Conservation (phyloP, 2,888 invertebrate species). For the Globia sparganii region DNA sequence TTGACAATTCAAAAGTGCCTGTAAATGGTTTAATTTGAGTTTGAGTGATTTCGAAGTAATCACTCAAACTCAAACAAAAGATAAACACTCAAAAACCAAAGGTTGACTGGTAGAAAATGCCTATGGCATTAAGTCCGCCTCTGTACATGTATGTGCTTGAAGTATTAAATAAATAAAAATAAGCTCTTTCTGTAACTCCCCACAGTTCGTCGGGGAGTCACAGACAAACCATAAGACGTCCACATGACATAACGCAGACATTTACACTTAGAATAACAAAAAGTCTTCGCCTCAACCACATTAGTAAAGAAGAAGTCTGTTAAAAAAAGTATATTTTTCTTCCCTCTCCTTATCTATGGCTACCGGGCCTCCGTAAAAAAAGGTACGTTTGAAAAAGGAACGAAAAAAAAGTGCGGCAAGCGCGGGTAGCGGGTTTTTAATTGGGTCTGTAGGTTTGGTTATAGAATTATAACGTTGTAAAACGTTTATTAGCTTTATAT, state of each 20-base stretch:
- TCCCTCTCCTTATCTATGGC: conserved; percentile 61
- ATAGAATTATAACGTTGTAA: conserved; percentile 14
- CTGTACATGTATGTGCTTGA: no score
- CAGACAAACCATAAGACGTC: conserved; percentile 32
- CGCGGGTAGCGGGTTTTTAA: conserved; percentile 36
- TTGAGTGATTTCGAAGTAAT: no score
- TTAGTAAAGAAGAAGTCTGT: conserved; percentile 54
- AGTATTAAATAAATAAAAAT: no score
- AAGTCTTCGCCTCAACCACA: conserved; percentile 40
- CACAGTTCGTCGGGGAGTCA: conserved; percentile 1
- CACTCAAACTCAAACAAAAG: no score
- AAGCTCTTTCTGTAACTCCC: not conserved
- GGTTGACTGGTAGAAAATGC: no score
- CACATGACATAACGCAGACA: conserved; percentile 54
- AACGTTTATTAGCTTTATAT: conserved; percentile 17
- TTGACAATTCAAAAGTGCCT: no score
- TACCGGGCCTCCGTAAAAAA: conserved; percentile 66
- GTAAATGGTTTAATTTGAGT: no score
- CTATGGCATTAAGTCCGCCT: no score
- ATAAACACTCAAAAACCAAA: no score
- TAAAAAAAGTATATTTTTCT: conserved; percentile 60
- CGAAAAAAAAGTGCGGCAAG: conserved; percentile 47
- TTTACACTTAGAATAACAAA: conserved; percentile 55
- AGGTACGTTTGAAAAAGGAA: conserved; percentile 54
- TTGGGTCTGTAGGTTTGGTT: conserved; percentile 55